Evolutionary conservation across 1,140 invertebrate species (phyloP), one percentile per base, ranked within the genome.

Genomic region (Solenopsis invicta): DNA sequence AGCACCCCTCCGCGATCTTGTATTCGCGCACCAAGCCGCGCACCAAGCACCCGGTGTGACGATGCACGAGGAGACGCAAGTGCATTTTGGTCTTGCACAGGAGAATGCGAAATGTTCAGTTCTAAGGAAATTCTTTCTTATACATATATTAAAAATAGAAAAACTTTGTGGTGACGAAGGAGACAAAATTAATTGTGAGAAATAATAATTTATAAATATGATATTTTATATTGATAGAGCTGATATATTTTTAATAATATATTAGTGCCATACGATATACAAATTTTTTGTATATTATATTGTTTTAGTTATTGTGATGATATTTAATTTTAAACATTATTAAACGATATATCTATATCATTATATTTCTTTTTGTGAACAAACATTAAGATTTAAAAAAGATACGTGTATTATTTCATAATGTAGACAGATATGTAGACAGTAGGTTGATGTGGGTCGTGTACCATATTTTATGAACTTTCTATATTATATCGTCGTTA

Each of bases 1-100:
- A 86, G 59, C 90, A 88, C 71, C 90, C 66, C 87, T 88, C 82
- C 52, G 78, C 72, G 52, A 37, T 50, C 77, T 86, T 84, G 80
- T 61, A 75, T 61, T 75, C 69, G 69, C 54, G 80, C 72, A 84
- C 69, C 76, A 62, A 61, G 54, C 80, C 54, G 69, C 48, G 54
- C 41, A 84, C 80, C 80, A 84, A 84, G 54, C 56, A 75, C 45
- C 54, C 52, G 41, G 69, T 74, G 21, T 56, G 54, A 74, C 16
- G 78, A 4, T 71, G 16, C n/a, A 59, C 34, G 24, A 61, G 24
- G 29, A 75, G 80, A 37, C 54, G 41, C 69, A 74, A 74, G 80
- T 84, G 80, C 54, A 37, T 74, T 18, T 82, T 5, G 13, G 13
- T 5, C 54, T 74, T 54, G 16, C 56, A 69, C 1, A 21, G 24